Evolutionary conservation across 2,797 vertebrate species (phyloP).

Genomic region (Lemur catta): DNA sequence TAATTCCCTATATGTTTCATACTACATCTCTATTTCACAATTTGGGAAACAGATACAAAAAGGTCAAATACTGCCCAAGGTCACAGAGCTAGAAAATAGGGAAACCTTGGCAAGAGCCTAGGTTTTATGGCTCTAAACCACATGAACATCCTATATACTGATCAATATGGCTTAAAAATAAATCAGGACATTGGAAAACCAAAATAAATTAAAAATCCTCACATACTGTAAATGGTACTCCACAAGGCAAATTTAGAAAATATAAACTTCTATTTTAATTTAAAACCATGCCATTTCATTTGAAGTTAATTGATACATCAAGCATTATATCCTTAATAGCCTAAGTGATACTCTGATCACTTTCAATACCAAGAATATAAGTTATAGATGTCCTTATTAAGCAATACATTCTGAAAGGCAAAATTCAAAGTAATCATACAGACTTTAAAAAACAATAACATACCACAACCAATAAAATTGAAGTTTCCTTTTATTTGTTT

Average conservation of each 20-base stretch:
- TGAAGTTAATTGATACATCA: not conserved
- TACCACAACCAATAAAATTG: not conserved
- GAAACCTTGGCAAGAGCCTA: not conserved
- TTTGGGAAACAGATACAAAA: conserved; percentile 15
- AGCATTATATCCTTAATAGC: not conserved
- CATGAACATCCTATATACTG: not conserved
- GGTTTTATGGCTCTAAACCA: not conserved
- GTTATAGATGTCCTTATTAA: not conserved
- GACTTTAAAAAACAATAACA: not conserved
- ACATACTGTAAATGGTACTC: not conserved
- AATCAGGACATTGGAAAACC: not conserved
- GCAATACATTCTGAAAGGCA: not conserved
- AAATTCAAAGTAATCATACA: conserved; percentile 32
- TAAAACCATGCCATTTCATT: not conserved
- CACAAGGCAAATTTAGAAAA: not conserved
- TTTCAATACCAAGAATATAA: not conserved
- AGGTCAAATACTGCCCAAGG: not conserved
- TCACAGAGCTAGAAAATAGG: conserved; percentile 6
- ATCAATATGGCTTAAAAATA: not conserved
- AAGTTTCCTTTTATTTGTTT: conserved; percentile 30
- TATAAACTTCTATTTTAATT: not conserved
- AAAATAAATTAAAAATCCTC: not conserved
- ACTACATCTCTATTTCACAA: not conserved
- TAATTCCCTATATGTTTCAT: not conserved
- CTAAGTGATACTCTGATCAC: conserved; percentile 22